phyloP scores from a whole-genome alignment of 2,797 vertebrate genomes.

The Menidia menidia region DNA sequence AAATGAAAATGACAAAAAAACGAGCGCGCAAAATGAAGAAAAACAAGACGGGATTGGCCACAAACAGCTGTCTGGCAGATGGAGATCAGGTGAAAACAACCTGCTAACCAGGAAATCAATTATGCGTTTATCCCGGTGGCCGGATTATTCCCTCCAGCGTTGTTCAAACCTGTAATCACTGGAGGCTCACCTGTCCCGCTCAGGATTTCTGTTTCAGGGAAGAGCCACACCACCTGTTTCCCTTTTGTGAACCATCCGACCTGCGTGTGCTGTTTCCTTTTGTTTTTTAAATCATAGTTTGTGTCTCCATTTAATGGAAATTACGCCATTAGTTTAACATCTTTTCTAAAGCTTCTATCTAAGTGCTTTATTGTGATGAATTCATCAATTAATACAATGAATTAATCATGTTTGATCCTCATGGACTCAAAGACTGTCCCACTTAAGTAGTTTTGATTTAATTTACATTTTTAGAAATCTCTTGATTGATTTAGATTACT shows the following conservation, averaged over 20 bases:
- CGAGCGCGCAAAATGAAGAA: neutral
- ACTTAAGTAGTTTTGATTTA: no score
- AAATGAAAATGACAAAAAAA: neutral
- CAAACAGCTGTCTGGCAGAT: conserved; percentile 27
- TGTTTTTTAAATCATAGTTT: neutral
- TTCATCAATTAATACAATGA: neutral
- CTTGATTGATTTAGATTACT: no score
- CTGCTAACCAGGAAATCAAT: conserved; percentile 32
- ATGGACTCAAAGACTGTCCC: no score
- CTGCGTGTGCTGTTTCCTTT: neutral
- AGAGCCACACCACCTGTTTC: neutral
- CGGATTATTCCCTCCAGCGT: neutral
- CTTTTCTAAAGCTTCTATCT: no score
- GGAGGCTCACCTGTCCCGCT: conserved; percentile 26
- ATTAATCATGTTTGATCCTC: neutral
- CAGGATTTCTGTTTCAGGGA: neutral
- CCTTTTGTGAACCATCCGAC: neutral
- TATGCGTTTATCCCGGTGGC: conserved; percentile 17
- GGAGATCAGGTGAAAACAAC: conserved; percentile 43
- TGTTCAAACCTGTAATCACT: conserved; percentile 41
- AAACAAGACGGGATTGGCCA: conserved; percentile 14
- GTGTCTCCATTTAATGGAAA: neutral
- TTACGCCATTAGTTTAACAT: no score
- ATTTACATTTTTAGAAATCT: no score
- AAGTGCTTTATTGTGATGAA: no score